Conservation (phyloP, 1,140 invertebrate genomes). For the Apis cerana region DNA sequence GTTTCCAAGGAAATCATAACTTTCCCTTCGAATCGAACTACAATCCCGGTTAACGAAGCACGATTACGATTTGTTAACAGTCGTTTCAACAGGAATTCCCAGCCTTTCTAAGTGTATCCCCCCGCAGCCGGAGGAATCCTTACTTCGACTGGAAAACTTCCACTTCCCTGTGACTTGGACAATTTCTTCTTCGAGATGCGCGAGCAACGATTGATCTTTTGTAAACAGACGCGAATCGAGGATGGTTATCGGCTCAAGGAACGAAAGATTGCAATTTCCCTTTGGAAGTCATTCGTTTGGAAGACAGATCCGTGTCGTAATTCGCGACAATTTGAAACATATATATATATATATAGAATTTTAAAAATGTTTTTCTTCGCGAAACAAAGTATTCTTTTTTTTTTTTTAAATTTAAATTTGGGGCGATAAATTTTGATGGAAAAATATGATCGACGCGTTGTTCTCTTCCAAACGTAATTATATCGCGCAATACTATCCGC, state of each 20-base stretch:
- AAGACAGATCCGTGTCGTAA: background rate
- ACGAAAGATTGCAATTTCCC: background rate
- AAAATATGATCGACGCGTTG: too few relatives aligned
- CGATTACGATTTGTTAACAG: conserved; percentile 6
- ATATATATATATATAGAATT: too few relatives aligned
- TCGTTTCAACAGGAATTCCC: background rate
- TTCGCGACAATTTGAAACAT: too few relatives aligned
- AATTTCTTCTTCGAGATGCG: background rate
- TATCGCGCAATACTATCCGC: background rate
- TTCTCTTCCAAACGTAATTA: background rate
- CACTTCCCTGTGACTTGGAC: background rate
- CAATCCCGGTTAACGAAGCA: background rate
- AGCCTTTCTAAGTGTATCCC: conserved; percentile 1
- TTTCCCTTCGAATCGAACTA: background rate
- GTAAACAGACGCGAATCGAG: conserved; percentile 7
- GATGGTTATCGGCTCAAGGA: background rate
- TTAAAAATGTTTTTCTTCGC: too few relatives aligned
- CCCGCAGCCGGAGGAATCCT: background rate
- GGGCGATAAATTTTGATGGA: too few relatives aligned
- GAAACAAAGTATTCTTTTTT: too few relatives aligned
- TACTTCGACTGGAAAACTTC: conserved; percentile 24
- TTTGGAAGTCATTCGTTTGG: background rate
- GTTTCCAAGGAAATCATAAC: background rate
- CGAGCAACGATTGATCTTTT: conserved; percentile 13
- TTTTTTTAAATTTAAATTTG: too few relatives aligned